These are phyloP conservation scores for Scaptomyza caliginosa DNA, from an alignment of 2,888 invertebrate genomes.

Conservation along the genomic window DNA sequence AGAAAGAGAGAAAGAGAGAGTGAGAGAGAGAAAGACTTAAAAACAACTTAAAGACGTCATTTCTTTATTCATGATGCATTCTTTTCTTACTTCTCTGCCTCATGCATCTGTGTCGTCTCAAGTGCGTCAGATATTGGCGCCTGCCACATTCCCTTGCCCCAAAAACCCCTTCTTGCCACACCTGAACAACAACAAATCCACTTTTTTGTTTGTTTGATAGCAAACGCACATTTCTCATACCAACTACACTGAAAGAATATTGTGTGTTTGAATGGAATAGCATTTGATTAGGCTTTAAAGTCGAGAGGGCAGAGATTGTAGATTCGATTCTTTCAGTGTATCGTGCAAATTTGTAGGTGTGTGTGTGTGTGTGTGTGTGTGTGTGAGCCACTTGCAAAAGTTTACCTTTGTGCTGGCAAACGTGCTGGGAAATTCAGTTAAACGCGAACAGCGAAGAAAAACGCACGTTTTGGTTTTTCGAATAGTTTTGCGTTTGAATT, in stretches of 20 bases:
- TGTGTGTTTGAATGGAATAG: not conserved
- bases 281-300: not conserved
- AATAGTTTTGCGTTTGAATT: slow-evolving; percentile 62
- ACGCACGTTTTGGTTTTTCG: slow-evolving; percentile 37
- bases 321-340: not conserved
- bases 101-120: slow-evolving; percentile 39
- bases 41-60: slow-evolving; percentile 21
- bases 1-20: not conserved
- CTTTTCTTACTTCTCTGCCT: not conserved
- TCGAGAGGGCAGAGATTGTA: no score
- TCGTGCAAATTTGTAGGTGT: no score
- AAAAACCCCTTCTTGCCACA: not conserved
- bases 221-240: slow-evolving; percentile 9
- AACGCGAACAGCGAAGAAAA: slow-evolving; percentile 55
- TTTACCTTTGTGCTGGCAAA: slow-evolving; percentile 61
- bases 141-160: not conserved
- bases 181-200: not conserved
- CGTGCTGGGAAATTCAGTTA: slow-evolving; percentile 63
- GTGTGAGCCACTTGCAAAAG: slow-evolving; percentile 44
- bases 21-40: not conserved
- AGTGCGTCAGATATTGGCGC: slow-evolving; percentile 44
- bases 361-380: slow-evolving; percentile 8
- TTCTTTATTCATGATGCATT: not conserved
- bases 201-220: not conserved
- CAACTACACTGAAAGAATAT: not conserved